Conservation (phyloP, 2,888 invertebrate genomes). For the Nowickia ferox region DNA sequence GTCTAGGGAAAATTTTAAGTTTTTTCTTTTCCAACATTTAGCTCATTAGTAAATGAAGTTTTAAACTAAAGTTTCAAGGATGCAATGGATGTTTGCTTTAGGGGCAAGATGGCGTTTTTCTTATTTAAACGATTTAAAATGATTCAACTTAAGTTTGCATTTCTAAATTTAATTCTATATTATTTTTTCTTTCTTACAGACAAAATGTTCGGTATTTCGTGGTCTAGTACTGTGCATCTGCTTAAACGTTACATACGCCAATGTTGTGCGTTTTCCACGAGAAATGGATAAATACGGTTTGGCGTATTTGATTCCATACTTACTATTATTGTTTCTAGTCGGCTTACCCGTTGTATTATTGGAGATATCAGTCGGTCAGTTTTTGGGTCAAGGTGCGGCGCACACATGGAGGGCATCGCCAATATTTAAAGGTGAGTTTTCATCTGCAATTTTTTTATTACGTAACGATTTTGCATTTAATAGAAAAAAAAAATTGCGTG, state of each 20-base stretch:
- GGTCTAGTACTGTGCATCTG: conserved; percentile 83
- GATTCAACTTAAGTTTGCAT: too few species aligned
- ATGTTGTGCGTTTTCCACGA: conserved; percentile 83
- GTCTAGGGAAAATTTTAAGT: background rate
- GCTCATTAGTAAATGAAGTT: too few species aligned
- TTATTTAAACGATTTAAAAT: too few species aligned
- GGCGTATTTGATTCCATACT: conserved; percentile 82
- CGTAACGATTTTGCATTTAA: too few species aligned
- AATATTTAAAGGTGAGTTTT: conserved; percentile 82
- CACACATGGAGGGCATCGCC: conserved; percentile 83
- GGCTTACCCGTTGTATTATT: conserved; percentile 82
- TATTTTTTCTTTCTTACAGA: conserved; percentile 77
- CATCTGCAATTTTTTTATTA: background rate
- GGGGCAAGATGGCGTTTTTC: too few species aligned
- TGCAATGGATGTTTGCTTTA: too few species aligned
- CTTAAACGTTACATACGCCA: conserved; percentile 82
- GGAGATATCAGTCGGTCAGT: conserved; percentile 83
- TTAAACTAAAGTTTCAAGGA: too few species aligned
- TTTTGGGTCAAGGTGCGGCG: conserved; percentile 83
- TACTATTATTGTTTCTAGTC: conserved; percentile 82
- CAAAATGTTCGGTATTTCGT: conserved; percentile 83
- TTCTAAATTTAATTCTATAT: background rate
- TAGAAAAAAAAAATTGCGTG: too few species aligned
- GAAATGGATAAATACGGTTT: conserved; percentile 83
- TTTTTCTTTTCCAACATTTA: background rate